These are phyloP conservation scores for Leuciscus idus DNA, from an alignment of 2,113 vertebrate species.

Conservation along the genomic window DNA sequence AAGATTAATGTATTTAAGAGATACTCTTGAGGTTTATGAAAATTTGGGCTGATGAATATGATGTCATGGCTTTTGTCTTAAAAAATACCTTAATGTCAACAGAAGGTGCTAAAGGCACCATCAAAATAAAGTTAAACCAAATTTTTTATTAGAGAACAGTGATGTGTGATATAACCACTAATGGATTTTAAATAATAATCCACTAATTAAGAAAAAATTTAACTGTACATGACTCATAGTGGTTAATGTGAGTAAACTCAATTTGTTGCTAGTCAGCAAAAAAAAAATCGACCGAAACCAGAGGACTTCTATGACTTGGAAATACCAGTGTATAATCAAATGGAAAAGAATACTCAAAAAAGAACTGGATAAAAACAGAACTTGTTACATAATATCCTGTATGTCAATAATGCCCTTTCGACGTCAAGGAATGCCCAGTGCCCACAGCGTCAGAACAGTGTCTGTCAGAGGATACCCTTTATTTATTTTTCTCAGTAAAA, in stretches of 20 bases:
- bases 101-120: too few relatives aligned
- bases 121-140: too few relatives aligned
- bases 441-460: background rate
- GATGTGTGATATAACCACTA: background rate
- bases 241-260: background rate
- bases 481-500: background rate
- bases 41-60: too few relatives aligned
- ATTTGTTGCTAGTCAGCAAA: background rate
- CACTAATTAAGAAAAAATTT: background rate
- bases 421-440: conserved; percentile 5
- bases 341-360: background rate
- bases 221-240: background rate
- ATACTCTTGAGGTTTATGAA: too few relatives aligned
- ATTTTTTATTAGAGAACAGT: background rate
- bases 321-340: background rate
- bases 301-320: background rate
- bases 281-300: background rate
- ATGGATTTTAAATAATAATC: background rate
- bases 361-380: conserved; percentile 10
- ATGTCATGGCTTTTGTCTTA: too few relatives aligned
- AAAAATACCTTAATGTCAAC: too few relatives aligned
- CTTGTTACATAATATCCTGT: conserved; percentile 29
- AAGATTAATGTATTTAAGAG: too few relatives aligned
- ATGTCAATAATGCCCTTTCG: background rate
- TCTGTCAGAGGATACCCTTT: background rate